phyloP scores from a whole-genome alignment of 1,140 invertebrate species.

The Leptinotarsa texana region DNA sequence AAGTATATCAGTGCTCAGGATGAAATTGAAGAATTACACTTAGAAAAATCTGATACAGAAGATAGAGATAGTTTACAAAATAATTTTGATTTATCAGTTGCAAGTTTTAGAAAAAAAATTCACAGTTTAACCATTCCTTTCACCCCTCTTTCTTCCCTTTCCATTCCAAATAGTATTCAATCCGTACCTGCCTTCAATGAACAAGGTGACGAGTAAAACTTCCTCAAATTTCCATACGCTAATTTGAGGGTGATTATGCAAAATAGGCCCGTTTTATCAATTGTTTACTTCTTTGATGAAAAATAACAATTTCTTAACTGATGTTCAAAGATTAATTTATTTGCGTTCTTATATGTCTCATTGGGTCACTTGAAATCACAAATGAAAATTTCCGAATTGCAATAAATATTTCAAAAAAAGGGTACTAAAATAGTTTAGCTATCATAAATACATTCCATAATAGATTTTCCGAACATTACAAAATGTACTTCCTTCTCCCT shows the following conservation, averaged over 20 bases:
- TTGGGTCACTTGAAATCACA: conserved; percentile 12
- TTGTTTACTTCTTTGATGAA: conserved; percentile 17
- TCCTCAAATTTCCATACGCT: conserved; percentile 16
- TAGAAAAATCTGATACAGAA: not conserved
- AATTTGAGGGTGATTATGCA: conserved; percentile 14
- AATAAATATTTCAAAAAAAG: conserved; percentile 10
- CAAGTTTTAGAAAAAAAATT: not conserved
- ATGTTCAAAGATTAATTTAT: conserved; percentile 26
- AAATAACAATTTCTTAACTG: conserved; percentile 13
- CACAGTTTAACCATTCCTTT: not conserved
- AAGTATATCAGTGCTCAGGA: not conserved
- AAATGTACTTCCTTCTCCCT: too few species aligned
- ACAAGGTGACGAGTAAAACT: conserved; percentile 9
- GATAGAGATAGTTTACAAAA: conserved; percentile 2
- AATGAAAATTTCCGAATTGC: conserved; percentile 26
- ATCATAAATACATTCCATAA: too few species aligned
- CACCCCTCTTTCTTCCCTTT: not conserved
- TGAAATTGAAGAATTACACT: too few species aligned
- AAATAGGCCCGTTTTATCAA: conserved; percentile 21
- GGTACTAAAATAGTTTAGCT: conserved; percentile 14
- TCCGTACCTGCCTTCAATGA: not conserved
- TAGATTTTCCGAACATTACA: too few species aligned
- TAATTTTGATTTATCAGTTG: not conserved
- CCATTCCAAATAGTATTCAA: conserved; percentile 2
- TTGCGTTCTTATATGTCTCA: conserved; percentile 19